Evolutionary conservation across 2,113 vertebrate species (phyloP).

Genomic region (Coptodon bakossiorum): DNA sequence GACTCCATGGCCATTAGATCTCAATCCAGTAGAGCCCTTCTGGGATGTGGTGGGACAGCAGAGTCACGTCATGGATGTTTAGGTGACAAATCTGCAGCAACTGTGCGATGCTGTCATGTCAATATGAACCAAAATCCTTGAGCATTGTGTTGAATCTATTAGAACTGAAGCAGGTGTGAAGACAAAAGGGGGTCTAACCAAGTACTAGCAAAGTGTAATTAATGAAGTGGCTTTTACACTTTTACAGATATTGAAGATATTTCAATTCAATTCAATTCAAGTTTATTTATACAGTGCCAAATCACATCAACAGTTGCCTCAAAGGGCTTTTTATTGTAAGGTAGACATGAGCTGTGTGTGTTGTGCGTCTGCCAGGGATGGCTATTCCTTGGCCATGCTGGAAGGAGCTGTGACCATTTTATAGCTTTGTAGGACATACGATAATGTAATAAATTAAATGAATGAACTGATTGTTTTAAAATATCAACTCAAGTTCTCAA

Average conservation of each 20-base stretch:
- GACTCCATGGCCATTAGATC: background rate
- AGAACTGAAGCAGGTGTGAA: background rate
- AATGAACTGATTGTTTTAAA: too few relatives aligned
- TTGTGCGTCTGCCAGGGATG: too few relatives aligned
- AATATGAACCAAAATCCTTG: background rate
- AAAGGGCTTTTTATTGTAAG: background rate
- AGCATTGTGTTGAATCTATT: background rate
- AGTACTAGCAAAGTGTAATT: background rate
- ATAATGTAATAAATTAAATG: too few relatives aligned
- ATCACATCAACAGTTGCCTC: background rate
- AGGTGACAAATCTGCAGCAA: background rate
- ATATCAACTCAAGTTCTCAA: too few relatives aligned
- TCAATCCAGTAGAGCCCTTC: background rate
- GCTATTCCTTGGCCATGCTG: too few relatives aligned
- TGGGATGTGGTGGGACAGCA: background rate
- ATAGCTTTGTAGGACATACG: too few relatives aligned
- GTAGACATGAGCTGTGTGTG: background rate
- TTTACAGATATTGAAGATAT: background rate
- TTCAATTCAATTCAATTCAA: background rate
- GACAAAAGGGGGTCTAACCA: background rate
- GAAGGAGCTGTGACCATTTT: too few relatives aligned
- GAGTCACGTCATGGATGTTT: background rate
- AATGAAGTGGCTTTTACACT: background rate
- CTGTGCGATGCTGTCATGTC: background rate
- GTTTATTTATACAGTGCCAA: rapidly evolving